phyloP scores from a whole-genome alignment of 2,797 vertebrate genomes.

The Lepidocolaptes lacrymiger region DNA sequence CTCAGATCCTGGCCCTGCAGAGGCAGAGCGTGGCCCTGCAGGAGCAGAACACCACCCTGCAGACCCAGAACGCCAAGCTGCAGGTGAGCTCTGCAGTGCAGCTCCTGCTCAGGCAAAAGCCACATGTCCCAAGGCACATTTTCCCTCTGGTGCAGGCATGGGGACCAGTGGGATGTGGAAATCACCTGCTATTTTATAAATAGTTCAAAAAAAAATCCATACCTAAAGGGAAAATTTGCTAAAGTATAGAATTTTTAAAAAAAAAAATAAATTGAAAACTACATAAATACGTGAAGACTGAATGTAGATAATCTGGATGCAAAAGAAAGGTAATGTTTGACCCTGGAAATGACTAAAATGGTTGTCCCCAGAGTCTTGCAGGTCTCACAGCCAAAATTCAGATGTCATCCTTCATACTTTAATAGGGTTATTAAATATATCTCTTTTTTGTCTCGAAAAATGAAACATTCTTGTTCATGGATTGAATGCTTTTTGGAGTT shows the following conservation, averaged over 20 bases:
- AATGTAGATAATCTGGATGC: neutral
- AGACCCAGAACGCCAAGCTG: slow-evolving; percentile 96
- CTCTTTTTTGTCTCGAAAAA: neutral
- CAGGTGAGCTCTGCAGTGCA: slow-evolving; percentile 80
- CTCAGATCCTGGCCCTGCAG: slow-evolving; percentile 94
- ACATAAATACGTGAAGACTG: neutral
- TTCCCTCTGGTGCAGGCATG: neutral
- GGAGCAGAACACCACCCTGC: slow-evolving; percentile 93
- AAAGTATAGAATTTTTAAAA: neutral
- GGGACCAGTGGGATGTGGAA: neutral
- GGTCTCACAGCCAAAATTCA: neutral
- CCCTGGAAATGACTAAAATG: neutral
- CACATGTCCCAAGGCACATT: neutral
- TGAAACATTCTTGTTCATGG: neutral
- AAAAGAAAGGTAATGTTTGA: neutral
- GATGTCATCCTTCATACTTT: neutral
- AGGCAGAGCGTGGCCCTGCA: slow-evolving; percentile 92
- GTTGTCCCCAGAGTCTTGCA: neutral
- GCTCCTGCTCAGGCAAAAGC: too few species aligned
- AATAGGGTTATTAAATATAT: neutral
- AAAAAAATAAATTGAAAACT: neutral
- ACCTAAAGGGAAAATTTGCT: neutral
- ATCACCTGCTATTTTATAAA: neutral
- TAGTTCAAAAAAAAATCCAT: neutral
- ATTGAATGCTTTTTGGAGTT: neutral